Conservation (phyloP, 2,113 vertebrate species). For the Urocitellus parryii region DNA sequence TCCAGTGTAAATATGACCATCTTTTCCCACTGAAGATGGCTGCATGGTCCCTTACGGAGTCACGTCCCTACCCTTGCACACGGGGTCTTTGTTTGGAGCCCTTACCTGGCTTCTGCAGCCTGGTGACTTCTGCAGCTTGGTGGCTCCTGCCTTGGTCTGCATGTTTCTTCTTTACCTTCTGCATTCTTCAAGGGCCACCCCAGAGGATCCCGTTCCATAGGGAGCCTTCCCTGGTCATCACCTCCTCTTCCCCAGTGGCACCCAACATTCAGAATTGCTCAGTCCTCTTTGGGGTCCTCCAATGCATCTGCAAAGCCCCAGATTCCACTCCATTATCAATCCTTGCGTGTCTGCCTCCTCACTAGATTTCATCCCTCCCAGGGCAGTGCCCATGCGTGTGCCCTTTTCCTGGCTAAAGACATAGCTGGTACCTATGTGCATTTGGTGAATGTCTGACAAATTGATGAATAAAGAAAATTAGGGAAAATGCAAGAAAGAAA, state of each 20-base stretch:
- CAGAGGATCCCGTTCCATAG: background rate
- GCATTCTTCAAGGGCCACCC: background rate
- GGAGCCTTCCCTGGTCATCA: background rate
- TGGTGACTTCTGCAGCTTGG: background rate
- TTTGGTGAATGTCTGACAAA: background rate
- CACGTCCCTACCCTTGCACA: background rate
- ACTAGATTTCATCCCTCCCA: background rate
- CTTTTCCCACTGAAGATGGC: background rate
- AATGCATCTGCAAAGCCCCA: background rate
- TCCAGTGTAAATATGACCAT: background rate
- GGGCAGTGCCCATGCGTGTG: background rate
- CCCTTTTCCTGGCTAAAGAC: background rate
- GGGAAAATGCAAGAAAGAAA: background rate
- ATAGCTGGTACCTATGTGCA: background rate
- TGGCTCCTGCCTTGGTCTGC: background rate
- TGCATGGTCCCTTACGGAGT: background rate
- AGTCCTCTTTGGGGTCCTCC: background rate
- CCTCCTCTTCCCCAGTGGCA: background rate
- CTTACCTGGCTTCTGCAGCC: background rate
- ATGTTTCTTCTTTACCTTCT: background rate
- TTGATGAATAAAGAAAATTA: background rate
- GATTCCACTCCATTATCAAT: background rate
- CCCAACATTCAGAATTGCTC: background rate
- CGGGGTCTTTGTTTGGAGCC: background rate
- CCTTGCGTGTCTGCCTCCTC: background rate